Base-by-base conservation (phyloP, 2,888 invertebrate genomes). In the Blastobasis lacticolella region DNA sequence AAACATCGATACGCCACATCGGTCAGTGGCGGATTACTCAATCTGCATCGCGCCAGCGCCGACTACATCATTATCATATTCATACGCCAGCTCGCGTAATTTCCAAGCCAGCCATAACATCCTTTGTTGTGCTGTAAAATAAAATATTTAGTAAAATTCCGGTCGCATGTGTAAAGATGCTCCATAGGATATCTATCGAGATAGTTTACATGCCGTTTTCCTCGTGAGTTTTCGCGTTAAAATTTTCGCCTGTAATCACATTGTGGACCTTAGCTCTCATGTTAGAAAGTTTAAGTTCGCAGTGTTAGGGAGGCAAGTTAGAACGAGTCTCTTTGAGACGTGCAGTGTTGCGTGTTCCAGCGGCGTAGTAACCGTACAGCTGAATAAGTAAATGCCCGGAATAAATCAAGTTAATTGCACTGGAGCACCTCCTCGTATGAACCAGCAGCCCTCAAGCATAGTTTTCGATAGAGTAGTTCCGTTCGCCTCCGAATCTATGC, bases 361-460 rank as follows among this genome's bases (percentile, higher is more conserved):
- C 65, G 66, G 80, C 76, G 74, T 72, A 77, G 76, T 76, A 81
- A 79, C 78, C 72, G 77, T 75, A 78, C 79, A 76, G 81, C 79
- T 87, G 84, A 85, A 86, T 87, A 86, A 86, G 87, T 86, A 88
- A 88, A 87, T 81, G 86, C 74, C 71, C 65, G 70, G 65, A 74
- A 86, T 89, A 89, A 88, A 89, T 89, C 89, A 89, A 85, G 88
- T 85, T 88, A 88, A 89, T 88, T 89, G 88, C 85, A 70, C 70
- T 65, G 68, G 72, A 75, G 83, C 80, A 82, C 84, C 85, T 84
- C 82, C 83, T 81, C 66, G 77, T 84, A 80, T 83, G 80, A 78
- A 71, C 76, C 78, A 71, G 78, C 67, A 64, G 71, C 73, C 72
- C 75, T 76, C 71, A 62, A 74, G 70, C 71, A 72, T 70, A 69